A percentile compares a stretch with the other conserved stretches of the same genome.
Evolutionary conservation across 1,140 invertebrate species (phyloP).

Genomic region (Achroia grisella): DNA sequence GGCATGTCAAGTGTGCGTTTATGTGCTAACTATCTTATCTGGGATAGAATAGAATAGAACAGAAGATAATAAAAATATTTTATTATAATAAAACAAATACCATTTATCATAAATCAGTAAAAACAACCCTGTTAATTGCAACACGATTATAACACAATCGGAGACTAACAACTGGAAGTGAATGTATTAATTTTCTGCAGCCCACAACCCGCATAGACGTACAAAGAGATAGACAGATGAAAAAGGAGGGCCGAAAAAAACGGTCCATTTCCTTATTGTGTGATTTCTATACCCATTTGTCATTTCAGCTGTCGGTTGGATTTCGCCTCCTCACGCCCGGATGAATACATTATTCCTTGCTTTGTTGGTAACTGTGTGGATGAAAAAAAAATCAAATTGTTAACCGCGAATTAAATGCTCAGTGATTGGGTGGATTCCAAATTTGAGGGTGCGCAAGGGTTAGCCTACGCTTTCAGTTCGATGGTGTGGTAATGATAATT

Average conservation of each 20-base stretch:
- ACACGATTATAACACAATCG: no score
- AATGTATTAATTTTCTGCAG: neutral
- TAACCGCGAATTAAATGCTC: constrained; percentile 8
- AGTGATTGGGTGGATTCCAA: neutral
- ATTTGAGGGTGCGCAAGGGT: neutral
- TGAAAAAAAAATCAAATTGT: constrained; percentile 18
- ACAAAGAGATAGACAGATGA: neutral
- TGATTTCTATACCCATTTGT: constrained; percentile 27
- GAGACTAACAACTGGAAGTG: no score
- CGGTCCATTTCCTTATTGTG: constrained; percentile 25
- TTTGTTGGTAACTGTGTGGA: constrained; percentile 15
- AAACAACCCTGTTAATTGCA: no score
- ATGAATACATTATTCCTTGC: constrained; percentile 23
- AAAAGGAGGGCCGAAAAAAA: constrained; percentile 1
- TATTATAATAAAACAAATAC: no score
- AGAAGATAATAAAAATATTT: no score
- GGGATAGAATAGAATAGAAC: no score
- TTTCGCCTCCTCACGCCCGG: constrained; percentile 3
- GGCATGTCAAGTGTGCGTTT: no score
- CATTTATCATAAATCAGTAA: no score
- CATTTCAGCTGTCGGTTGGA: constrained; percentile 16
- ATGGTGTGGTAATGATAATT: no score
- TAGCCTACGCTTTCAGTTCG: no score
- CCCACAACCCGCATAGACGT: neutral
- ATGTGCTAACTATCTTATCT: no score